Conservation (phyloP, 2,888 invertebrate species). For the Brassicogethes aeneus region DNA sequence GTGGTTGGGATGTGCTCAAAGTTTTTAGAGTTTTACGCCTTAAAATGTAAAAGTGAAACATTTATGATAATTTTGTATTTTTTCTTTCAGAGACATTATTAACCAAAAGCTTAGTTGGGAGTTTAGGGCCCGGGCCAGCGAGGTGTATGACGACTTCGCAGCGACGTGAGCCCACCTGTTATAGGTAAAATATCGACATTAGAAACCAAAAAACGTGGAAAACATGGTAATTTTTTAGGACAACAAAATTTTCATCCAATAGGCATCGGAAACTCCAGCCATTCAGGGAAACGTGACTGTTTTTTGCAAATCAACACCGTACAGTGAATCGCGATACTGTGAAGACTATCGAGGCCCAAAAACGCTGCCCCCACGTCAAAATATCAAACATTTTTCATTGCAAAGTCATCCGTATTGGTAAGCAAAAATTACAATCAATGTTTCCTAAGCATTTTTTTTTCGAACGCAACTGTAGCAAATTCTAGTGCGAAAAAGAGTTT, state of each 20-base stretch:
- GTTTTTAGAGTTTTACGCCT: no score
- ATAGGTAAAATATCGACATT: constrained; percentile 51
- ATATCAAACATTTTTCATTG: constrained; percentile 12
- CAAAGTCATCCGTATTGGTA: no score
- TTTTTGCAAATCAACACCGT: constrained; percentile 18
- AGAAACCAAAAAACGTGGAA: background rate
- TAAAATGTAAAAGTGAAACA: no score
- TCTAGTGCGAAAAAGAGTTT: no score
- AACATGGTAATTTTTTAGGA: constrained; percentile 49
- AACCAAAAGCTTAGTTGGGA: constrained; percentile 80
- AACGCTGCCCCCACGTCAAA: constrained; percentile 5
- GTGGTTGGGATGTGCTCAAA: no score
- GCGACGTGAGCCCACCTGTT: constrained; percentile 66
- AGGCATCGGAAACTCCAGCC: constrained; percentile 95
- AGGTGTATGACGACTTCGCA: constrained; percentile 92
- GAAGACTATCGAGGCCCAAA: background rate
- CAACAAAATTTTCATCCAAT: constrained; percentile 94
- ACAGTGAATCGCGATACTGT: background rate
- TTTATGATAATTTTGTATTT: no score
- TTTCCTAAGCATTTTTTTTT: no score
- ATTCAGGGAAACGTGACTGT: constrained; percentile 95
- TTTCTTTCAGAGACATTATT: constrained; percentile 87
- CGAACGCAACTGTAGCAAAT: no score
- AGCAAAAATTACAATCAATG: no score
- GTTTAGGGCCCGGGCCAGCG: constrained; percentile 61